phyloP scores from a whole-genome alignment of 2,797 vertebrate species.

The Falco peregrinus region DNA sequence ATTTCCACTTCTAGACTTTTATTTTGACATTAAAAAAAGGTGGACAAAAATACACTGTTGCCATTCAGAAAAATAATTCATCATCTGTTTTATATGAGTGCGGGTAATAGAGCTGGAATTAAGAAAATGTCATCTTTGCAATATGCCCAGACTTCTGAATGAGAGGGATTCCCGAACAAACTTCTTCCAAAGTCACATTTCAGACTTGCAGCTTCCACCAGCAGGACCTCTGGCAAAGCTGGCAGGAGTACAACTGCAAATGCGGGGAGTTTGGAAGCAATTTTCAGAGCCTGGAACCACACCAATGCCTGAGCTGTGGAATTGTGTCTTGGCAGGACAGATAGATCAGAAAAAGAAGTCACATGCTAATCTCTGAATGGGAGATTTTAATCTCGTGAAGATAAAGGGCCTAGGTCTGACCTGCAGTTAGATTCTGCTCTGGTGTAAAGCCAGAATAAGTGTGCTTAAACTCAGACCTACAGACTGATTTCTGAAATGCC shows the following conservation, averaged over 20 bases:
- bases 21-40: background rate
- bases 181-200: slow-evolving; percentile 14
- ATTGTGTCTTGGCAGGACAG: background rate
- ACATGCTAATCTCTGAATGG: background rate
- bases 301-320: background rate
- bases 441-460: background rate
- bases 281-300: background rate
- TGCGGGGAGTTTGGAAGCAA: background rate
- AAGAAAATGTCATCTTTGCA: slow-evolving; percentile 17
- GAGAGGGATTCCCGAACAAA: slow-evolving; percentile 26
- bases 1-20: slow-evolving; percentile 25
- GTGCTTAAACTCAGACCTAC: background rate
- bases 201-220: background rate
- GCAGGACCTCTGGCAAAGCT: background rate
- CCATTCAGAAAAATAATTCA: slow-evolving; percentile 42
- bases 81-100: slow-evolving; percentile 39
- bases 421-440: background rate
- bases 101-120: slow-evolving; percentile 16
- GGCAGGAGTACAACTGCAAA: background rate
- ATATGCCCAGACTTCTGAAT: slow-evolving; percentile 1
- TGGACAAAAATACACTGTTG: background rate
- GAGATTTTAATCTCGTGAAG: background rate
- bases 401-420: background rate
- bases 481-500: background rate
- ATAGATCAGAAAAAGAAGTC: background rate